These are phyloP conservation scores for Sarcophaga carnaria DNA, from an alignment of 2,888 invertebrate species.

Conservation along the genomic window DNA sequence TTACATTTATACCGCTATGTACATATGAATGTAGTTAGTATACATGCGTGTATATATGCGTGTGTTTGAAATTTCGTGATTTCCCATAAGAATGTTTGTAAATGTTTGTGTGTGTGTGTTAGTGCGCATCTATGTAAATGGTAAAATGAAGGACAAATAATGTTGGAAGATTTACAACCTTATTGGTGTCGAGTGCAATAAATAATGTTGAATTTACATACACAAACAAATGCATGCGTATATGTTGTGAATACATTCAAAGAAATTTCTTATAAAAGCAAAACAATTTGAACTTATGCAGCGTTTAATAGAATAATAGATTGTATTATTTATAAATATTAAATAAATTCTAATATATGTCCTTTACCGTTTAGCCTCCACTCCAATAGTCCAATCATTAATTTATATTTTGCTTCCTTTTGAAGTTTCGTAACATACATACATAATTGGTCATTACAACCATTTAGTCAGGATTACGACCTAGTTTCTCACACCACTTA, in stretches of 20 bases:
- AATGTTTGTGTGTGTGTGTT: background rate
- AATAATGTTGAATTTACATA: conserved; percentile 57
- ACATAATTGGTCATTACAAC: no score
- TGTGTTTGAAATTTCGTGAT: conserved; percentile 3
- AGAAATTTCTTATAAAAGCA: conserved; percentile 6
- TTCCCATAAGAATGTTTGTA: background rate
- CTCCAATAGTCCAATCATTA: no score
- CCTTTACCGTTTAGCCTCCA: no score
- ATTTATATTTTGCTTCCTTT: no score
- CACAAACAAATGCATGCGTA: conserved; percentile 31
- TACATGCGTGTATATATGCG: no score
- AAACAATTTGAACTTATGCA: no score
- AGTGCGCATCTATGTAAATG: conserved; percentile 20
- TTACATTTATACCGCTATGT: background rate
- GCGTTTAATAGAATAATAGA: no score
- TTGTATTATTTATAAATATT: no score
- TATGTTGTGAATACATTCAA: conserved; percentile 37
- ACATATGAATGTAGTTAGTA: background rate
- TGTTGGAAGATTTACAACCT: conserved; percentile 65
- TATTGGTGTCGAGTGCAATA: conserved; percentile 67
- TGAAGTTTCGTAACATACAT: no score
- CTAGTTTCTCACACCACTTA: no score
- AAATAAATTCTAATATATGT: no score
- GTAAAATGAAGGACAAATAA: conserved; percentile 62
- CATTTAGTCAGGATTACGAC: no score